Evolutionary conservation across 2,888 invertebrate genomes (phyloP).

Genomic region (Conops quadrifasciatus): DNA sequence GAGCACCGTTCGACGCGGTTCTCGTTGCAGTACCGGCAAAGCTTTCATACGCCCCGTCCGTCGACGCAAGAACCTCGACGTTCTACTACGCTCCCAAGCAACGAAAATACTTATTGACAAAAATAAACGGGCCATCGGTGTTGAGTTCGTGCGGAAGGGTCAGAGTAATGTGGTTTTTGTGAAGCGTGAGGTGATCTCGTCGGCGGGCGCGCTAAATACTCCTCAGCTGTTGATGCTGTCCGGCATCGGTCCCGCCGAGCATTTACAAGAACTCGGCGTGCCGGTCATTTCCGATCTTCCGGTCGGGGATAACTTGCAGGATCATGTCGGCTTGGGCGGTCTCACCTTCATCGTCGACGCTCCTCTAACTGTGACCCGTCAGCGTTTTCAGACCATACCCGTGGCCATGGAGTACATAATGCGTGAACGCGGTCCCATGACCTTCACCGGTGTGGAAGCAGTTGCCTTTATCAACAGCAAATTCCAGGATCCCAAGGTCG

Average conservation of each 20-base stretch:
- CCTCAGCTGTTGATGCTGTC: constrained; percentile 92
- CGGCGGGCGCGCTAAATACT: constrained; percentile 87
- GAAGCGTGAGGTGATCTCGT: constrained; percentile 82
- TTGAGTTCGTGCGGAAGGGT: constrained; percentile 77
- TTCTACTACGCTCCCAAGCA: constrained; percentile 80
- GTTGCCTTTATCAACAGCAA: constrained; percentile 88
- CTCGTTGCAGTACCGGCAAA: constrained; percentile 87
- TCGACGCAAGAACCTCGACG: constrained; percentile 79
- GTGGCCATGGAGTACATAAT: constrained; percentile 84
- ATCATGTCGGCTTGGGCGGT: constrained; percentile 87
- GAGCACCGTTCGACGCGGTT: constrained; percentile 83
- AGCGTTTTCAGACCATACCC: constrained; percentile 78
- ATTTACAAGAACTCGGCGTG: constrained; percentile 76
- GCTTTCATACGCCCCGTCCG: constrained; percentile 85
- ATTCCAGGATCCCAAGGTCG: constrained; percentile 78
- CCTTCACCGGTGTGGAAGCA: constrained; percentile 84
- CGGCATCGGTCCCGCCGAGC: constrained; percentile 84
- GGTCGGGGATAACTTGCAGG: constrained; percentile 86
- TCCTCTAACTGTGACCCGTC: constrained; percentile 80
- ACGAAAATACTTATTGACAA: constrained; percentile 77
- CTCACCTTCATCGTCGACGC: constrained; percentile 84
- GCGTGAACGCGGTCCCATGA: constrained; percentile 84
- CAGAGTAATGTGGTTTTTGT: constrained; percentile 74
- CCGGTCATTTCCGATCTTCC: constrained; percentile 78
- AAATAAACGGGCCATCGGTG: constrained; percentile 78